These are phyloP conservation scores for Zaprionus davidi DNA, from an alignment of 1,140 invertebrate genomes.

Conservation along the genomic window DNA sequence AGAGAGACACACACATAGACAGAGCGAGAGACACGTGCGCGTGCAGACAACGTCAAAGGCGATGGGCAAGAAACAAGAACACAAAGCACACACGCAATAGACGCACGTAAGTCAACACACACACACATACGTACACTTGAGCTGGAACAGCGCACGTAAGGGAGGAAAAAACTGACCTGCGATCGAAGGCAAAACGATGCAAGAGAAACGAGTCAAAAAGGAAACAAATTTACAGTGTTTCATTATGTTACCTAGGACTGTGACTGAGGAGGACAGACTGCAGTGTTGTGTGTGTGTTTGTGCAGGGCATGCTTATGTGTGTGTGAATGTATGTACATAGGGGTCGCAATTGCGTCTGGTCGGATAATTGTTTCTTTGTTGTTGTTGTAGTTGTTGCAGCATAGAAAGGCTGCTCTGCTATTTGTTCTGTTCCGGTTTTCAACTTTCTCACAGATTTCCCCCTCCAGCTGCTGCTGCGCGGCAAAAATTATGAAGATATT, in stretches of 20 bases:
- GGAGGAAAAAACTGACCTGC: conserved; percentile 56
- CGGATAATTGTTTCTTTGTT: conserved; percentile 8
- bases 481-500: neutral
- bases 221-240: conserved; percentile 14
- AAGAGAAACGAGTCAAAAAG: neutral
- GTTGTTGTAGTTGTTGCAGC: neutral
- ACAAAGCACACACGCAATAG: conserved; percentile 9
- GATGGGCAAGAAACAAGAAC: conserved; percentile 9
- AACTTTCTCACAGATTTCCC: conserved; percentile 31
- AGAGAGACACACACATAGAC: neutral
- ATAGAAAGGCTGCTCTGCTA: neutral
- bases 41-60: conserved; percentile 30
- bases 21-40: conserved; percentile 24
- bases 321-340: neutral
- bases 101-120: conserved; percentile 13
- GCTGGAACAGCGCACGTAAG: conserved; percentile 29
- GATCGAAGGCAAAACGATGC: conserved; percentile 32
- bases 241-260: conserved; percentile 7
- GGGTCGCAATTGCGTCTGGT: conserved; percentile 29
- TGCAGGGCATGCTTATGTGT: neutral
- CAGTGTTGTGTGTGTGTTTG: conserved; percentile 2
- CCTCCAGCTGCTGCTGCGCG: conserved; percentile 3
- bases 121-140: conserved; percentile 11
- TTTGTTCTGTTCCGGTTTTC: conserved; percentile 26
- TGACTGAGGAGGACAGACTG: neutral